These are phyloP conservation scores for Amphimallon solstitiale DNA, from an alignment of 2,888 invertebrate genomes.

Conservation along the genomic window DNA sequence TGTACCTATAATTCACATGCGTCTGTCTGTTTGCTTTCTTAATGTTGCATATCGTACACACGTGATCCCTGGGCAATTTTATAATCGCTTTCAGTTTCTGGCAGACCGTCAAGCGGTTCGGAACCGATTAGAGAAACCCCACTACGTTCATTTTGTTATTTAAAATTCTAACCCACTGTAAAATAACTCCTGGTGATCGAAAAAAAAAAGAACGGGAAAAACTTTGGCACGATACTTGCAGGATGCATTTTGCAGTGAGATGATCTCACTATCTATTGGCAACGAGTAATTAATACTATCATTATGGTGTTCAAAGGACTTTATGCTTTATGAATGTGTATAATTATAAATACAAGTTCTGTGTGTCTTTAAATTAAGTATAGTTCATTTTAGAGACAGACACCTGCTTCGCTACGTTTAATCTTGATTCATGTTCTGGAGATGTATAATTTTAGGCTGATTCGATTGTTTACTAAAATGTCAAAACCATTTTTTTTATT, in stretches of 20 bases:
- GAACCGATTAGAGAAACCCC: slow-evolving; percentile 41
- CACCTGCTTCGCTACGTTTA: neutral
- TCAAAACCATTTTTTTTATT: no score
- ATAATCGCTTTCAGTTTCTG: slow-evolving; percentile 58
- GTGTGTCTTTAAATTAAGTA: no score
- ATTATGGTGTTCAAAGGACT: neutral
- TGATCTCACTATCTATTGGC: slow-evolving; percentile 36
- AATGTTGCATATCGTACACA: slow-evolving; percentile 47
- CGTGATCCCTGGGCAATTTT: slow-evolving; percentile 52
- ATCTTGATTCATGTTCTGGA: slow-evolving; percentile 1
- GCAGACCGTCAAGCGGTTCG: slow-evolving; percentile 47
- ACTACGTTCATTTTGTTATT: slow-evolving; percentile 46
- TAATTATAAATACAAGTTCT: slow-evolving; percentile 15
- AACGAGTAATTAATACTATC: slow-evolving; percentile 32
- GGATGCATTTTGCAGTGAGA: neutral
- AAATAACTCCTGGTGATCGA: slow-evolving; percentile 43
- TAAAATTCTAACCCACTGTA: slow-evolving; percentile 59
- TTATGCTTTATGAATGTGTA: neutral
- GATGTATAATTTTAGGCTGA: neutral
- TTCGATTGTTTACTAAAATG: neutral
- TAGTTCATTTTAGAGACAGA: slow-evolving; percentile 4
- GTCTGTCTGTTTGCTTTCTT: slow-evolving; percentile 40
- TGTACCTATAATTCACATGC: slow-evolving; percentile 43
- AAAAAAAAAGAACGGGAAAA: slow-evolving; percentile 20
- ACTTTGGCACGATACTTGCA: slow-evolving; percentile 4